Percentiles rank a stretch among this genome's conserved stretches.
Conservation (phyloP, 2,797 vertebrate species). For the Takifugu ocellatus region DNA sequence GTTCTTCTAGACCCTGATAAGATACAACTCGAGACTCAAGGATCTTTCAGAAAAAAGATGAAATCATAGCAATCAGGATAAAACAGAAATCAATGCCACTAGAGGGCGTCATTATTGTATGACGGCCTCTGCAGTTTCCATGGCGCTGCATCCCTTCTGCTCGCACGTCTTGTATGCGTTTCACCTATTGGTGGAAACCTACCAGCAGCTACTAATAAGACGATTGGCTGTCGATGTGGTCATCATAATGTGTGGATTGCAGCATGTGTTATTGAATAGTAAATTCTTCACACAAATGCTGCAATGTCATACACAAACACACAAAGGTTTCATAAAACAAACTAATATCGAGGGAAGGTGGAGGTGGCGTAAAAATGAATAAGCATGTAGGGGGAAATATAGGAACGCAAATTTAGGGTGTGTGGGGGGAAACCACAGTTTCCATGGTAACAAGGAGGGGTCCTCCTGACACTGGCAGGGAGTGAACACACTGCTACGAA, state of each 20-base stretch:
- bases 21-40: no score
- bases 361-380: background rate
- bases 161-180: slow-evolving; percentile 30
- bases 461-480: slow-evolving; percentile 24
- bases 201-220: slow-evolving; percentile 36
- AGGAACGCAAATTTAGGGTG: background rate
- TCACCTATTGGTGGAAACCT: slow-evolving; percentile 51
- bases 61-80: slow-evolving; percentile 11
- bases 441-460: slow-evolving; percentile 61
- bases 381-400: background rate
- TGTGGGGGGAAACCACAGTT: slow-evolving; percentile 38
- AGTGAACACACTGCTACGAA: slow-evolving; percentile 7
- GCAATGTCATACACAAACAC: background rate
- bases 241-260: slow-evolving; percentile 51
- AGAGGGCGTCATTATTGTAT: slow-evolving; percentile 38
- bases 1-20: no score
- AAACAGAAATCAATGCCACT: slow-evolving; percentile 37
- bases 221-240: slow-evolving; percentile 77
- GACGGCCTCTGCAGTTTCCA: slow-evolving; percentile 56
- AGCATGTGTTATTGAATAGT: slow-evolving; percentile 17
- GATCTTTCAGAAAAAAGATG: slow-evolving; percentile 1
- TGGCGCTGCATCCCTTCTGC: slow-evolving; percentile 53
- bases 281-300: slow-evolving; percentile 14
- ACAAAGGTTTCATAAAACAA: background rate
- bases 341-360: background rate